Base-by-base conservation (phyloP, 2,797 vertebrate genomes). In the Lithobates sylvaticus region DNA sequence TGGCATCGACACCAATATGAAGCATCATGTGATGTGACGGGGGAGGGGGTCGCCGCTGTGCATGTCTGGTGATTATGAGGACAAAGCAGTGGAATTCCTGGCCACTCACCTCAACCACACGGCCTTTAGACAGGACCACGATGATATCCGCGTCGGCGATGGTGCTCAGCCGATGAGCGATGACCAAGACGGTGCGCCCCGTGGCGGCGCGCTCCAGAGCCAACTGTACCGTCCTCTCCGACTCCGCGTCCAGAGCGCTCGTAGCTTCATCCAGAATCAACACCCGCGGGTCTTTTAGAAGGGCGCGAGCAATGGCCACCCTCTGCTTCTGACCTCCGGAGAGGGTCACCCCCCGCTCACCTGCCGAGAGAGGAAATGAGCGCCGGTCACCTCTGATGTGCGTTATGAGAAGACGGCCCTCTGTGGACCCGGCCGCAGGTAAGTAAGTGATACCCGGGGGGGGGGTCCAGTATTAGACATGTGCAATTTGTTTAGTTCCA, bases 311-410 rank as follows among this genome's bases (percentile, higher is more conserved):
- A 0, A 99, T 98, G 85, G 98, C 98, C 1, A 99, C 93, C 12
- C 98, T 96, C 88, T 99, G 98, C 91, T 99, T 98, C 94, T 99
- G 98, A 0, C 98, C 98, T 0, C 97, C 98, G 0, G 98, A 99
- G n/a, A 99, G 90, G 0, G 96, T 94, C 83, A 93, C 90, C 0
- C 98, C 98, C 0, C 98, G 96, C 89, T 99, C 98, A 0, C 98
- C 98, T 98, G 58, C 18, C 47, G 27, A 27, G 29, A 15, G 32
- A 80, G 16, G 44, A 12, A 23, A 23, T 42, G 42, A 12, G 39
- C 50, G 4, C 50, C 50, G 10, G 23, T 10, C 39, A 39, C n/a
- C 21, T 26, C 39, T 47, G 7, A 18, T 54, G 16, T 12, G 44
- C 3, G 10, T 39, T 44, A 44, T 7, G 10, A 12, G 16, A 1